Conservation (phyloP, 2,113 vertebrate genomes). For the Thamnophis sirtalis region DNA sequence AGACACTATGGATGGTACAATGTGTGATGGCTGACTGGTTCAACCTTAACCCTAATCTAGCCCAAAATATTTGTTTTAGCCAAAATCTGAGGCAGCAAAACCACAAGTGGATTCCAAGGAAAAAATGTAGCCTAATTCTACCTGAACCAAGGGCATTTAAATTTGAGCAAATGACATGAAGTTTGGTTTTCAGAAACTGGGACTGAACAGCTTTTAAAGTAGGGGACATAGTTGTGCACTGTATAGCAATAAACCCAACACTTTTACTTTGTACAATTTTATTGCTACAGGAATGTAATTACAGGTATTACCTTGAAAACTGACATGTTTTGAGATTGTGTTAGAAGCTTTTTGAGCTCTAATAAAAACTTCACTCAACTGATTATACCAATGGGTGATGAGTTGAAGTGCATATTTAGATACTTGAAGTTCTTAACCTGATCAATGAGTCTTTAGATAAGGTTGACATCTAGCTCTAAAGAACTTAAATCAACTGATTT, state of each 20-base stretch:
- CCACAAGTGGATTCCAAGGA: not conserved
- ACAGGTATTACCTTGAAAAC: not conserved
- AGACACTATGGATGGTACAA: not conserved
- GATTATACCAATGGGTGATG: not conserved
- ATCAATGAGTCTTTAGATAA: not conserved
- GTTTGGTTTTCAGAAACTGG: not conserved
- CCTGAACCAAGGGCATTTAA: not conserved
- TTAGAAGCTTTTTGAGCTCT: not conserved
- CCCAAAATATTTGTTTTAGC: not conserved
- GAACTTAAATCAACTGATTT: not conserved
- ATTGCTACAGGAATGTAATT: not conserved
- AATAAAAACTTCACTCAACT: not conserved
- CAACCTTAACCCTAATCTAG: not conserved
- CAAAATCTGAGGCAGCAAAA: not conserved
- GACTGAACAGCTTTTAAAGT: not conserved
- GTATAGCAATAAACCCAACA: not conserved
- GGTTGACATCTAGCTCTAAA: not conserved
- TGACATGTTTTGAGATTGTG: not conserved
- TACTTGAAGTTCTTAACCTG: not conserved
- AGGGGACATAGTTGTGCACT: not conserved
- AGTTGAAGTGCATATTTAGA: not conserved
- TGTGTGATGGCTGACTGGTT: not conserved
- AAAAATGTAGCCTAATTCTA: not conserved
- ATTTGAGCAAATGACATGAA: not conserved
- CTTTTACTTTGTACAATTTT: not conserved